Evolutionary conservation across 2,113 vertebrate species (phyloP).

Genomic region (Ceuthmochares aereus): DNA sequence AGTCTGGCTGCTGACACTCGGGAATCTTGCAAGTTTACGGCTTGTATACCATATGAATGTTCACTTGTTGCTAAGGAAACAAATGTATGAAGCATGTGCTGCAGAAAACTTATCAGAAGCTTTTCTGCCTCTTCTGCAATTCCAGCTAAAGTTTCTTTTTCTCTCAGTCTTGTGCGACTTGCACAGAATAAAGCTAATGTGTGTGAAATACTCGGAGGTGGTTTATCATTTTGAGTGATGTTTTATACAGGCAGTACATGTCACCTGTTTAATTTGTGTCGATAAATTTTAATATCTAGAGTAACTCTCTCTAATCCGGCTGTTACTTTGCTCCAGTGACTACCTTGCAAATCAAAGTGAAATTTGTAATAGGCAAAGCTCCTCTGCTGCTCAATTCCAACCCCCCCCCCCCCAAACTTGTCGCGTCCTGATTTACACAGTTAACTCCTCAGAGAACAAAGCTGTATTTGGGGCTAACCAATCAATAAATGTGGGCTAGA

Average conservation of each 20-base stretch:
- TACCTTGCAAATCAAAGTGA: constrained; percentile 35
- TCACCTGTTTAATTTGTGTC: neutral
- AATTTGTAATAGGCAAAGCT: neutral
- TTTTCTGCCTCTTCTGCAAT: neutral
- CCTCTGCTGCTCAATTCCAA: neutral
- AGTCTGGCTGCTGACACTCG: neutral
- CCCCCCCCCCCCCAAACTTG: neutral
- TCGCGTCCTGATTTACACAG: constrained; percentile 79
- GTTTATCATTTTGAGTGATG: neutral
- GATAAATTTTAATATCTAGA: constrained; percentile 2
- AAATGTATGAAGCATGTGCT: constrained; percentile 27
- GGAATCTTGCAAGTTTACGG: neutral
- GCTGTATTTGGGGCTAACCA: constrained; percentile 74
- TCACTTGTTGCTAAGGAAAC: constrained; percentile 80
- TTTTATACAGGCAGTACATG: neutral
- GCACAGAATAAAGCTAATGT: neutral
- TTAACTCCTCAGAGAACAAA: constrained; percentile 74
- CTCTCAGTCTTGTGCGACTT: neutral
- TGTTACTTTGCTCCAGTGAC: constrained; percentile 6
- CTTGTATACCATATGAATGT: constrained; percentile 33
- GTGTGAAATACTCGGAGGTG: neutral
- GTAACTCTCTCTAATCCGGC: neutral
- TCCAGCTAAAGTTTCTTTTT: constrained; percentile 14
- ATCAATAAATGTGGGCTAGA: constrained; percentile 77
- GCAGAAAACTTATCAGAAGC: constrained; percentile 18